These are phyloP conservation scores for Lates calcarifer DNA, from an alignment of 2,113 vertebrate genomes.

Conservation along the genomic window DNA sequence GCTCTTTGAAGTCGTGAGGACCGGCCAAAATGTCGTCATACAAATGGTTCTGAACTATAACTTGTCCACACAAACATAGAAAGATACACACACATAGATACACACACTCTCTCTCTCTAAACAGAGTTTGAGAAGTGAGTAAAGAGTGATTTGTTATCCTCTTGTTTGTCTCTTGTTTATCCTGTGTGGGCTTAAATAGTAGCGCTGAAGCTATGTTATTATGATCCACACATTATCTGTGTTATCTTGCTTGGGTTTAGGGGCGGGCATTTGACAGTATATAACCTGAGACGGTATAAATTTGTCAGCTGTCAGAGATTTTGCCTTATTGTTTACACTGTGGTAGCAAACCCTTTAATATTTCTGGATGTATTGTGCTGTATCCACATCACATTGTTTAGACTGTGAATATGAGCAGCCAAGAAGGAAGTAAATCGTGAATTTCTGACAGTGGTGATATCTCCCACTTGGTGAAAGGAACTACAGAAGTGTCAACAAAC, in stretches of 20 bases:
- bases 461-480: background rate
- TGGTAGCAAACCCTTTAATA: background rate
- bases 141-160: slow-evolving; percentile 26
- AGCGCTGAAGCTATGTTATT: slow-evolving; percentile 22
- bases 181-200: slow-evolving; percentile 13
- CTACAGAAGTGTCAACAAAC: background rate
- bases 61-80: background rate
- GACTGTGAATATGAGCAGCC: background rate
- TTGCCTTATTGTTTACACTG: background rate
- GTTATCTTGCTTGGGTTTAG: background rate
- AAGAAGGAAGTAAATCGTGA: background rate
- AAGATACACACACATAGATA: background rate
- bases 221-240: slow-evolving; percentile 4
- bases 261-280: background rate
- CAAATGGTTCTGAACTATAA: background rate
- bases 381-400: background rate
- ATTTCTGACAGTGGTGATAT: background rate
- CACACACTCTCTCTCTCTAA: background rate
- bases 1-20: background rate
- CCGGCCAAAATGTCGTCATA: background rate
- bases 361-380: slow-evolving; percentile 6
- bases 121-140: slow-evolving; percentile 25
- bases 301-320: slow-evolving; percentile 7
- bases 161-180: slow-evolving; percentile 18
- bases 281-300: slow-evolving; percentile 14